Evolutionary conservation across 2,113 vertebrate genomes (phyloP).

Genomic region (Orthonyx spaldingii): DNA sequence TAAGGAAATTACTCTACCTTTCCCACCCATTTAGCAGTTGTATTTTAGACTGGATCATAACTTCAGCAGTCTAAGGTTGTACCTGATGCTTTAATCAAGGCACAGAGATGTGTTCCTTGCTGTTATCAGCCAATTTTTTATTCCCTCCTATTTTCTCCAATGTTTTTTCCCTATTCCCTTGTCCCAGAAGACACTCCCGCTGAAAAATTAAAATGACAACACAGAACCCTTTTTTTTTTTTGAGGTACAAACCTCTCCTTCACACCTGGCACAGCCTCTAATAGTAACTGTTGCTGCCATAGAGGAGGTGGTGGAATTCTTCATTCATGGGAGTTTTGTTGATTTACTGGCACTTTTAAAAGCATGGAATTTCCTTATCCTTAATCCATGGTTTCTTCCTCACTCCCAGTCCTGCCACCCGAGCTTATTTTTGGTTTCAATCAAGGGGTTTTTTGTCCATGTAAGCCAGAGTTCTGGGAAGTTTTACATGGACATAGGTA

Average conservation of each 20-base stretch:
- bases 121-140: background rate
- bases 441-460: background rate
- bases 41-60: background rate
- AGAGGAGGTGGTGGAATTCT: background rate
- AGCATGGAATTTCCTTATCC: background rate
- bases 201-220: background rate
- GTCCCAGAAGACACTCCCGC: background rate
- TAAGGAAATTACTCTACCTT: background rate
- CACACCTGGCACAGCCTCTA: background rate
- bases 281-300: background rate
- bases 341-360: background rate
- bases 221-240: background rate
- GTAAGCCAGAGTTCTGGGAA: background rate
- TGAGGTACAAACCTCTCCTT: background rate
- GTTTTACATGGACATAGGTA: background rate
- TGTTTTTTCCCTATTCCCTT: background rate
- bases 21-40: background rate
- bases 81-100: background rate
- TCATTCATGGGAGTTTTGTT: background rate
- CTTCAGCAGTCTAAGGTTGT: background rate
- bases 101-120: background rate
- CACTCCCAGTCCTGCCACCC: background rate
- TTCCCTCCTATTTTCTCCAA: background rate
- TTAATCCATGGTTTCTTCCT: background rate
- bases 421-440: background rate